Percentiles rank a stretch among this genome's conserved stretches.
These are phyloP conservation scores for Drosophila nr. perissopoda DNA, from an alignment of 2,888 invertebrate genomes.

Conservation along the genomic window DNA sequence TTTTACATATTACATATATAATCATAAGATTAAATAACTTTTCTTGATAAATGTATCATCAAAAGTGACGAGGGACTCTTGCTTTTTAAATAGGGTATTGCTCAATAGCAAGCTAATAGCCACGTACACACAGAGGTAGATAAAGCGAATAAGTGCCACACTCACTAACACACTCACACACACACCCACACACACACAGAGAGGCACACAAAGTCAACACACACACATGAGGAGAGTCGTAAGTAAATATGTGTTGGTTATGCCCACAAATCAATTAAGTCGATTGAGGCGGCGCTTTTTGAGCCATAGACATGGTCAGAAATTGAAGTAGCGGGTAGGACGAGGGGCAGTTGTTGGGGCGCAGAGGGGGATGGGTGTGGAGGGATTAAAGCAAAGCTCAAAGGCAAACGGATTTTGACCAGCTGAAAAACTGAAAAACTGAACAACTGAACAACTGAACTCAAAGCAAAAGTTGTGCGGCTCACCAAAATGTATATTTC, in stretches of 20 bases:
- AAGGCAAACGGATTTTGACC: conserved; percentile 44
- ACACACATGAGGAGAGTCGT: conserved; percentile 23
- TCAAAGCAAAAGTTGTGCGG: conserved; percentile 35
- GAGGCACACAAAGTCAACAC: conserved; percentile 63
- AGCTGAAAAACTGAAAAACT: conserved; percentile 2
- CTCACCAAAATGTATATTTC: neutral
- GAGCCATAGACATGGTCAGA: conserved; percentile 27
- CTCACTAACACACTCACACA: conserved; percentile 15
- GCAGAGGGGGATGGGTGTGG: neutral
- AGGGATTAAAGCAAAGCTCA: conserved; percentile 38
- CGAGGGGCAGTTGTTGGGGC: too few species aligned
- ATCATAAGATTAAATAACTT: rapidly evolving
- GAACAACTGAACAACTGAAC: neutral
- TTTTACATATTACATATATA: neutral
- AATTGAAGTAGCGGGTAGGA: neutral
- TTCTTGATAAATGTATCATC: neutral
- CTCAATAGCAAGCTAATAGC: conserved; percentile 68
- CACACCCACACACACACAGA: conserved; percentile 27
- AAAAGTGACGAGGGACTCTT: conserved; percentile 4
- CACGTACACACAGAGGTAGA: conserved; percentile 28
- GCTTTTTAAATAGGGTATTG: conserved; percentile 21
- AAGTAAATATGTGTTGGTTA: conserved; percentile 76
- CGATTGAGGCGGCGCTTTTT: conserved; percentile 77
- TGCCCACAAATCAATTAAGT: conserved; percentile 83
- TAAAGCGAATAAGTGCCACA: conserved; percentile 38